Evolutionary conservation across 2,888 invertebrate genomes (phyloP).

Genomic region (Lacanobia wlatinum): DNA sequence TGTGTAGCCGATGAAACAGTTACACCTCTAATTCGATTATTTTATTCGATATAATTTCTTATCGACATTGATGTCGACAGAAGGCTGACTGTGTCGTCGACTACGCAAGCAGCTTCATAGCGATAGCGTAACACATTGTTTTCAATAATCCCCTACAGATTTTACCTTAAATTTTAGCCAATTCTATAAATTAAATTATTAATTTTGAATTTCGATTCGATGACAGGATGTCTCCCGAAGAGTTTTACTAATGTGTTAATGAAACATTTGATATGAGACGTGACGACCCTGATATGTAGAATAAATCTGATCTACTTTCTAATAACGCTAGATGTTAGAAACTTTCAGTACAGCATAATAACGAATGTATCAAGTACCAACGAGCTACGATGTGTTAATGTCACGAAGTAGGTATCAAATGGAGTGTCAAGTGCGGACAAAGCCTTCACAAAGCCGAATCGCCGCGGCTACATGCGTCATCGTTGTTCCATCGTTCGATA

Average conservation of each 20-base stretch:
- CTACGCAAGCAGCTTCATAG: constrained; percentile 71
- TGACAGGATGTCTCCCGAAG: constrained; percentile 78
- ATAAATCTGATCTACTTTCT: constrained; percentile 54
- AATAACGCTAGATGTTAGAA: constrained; percentile 52
- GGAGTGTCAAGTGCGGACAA: constrained; percentile 23
- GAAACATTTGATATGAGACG: constrained; percentile 73
- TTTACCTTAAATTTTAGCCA: constrained; percentile 83
- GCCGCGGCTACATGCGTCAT: neutral
- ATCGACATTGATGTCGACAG: constrained; percentile 53
- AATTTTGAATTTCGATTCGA: constrained; percentile 79
- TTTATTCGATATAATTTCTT: constrained; percentile 43
- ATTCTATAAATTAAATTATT: constrained; percentile 82
- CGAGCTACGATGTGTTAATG: constrained; percentile 45
- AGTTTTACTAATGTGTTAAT: constrained; percentile 74
- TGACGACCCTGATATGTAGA: constrained; percentile 65
- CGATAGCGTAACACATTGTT: constrained; percentile 79
- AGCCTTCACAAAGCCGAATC: neutral
- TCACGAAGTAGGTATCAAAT: constrained; percentile 40
- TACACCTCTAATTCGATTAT: constrained; percentile 60
- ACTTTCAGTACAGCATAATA: constrained; percentile 41
- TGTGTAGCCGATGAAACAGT: constrained; percentile 70
- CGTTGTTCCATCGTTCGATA: neutral
- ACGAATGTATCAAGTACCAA: constrained; percentile 49
- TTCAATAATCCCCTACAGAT: constrained; percentile 79
- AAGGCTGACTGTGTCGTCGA: constrained; percentile 68